phyloP scores from a whole-genome alignment of 2,888 invertebrate species.

The Drosophila yooni region DNA sequence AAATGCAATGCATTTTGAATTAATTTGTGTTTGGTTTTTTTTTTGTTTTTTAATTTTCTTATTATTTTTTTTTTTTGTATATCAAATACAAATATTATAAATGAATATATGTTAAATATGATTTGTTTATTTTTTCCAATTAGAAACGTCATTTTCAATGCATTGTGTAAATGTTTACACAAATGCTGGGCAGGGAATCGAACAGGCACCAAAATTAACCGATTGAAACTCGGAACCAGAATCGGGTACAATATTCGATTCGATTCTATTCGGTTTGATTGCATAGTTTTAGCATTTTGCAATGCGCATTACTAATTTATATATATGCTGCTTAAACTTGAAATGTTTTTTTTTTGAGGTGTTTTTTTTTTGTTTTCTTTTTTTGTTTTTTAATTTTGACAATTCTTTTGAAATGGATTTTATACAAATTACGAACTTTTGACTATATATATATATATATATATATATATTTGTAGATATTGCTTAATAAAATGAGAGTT shows the following conservation, averaged over 20 bases:
- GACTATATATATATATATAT: neutral
- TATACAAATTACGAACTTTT: neutral
- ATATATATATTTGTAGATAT: neutral
- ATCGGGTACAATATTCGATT: neutral
- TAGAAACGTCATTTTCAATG: neutral
- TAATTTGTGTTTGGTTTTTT: neutral
- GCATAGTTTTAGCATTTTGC: neutral
- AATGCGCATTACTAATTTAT: neutral
- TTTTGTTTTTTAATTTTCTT: neutral
- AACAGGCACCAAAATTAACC: neutral
- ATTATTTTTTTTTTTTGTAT: neutral
- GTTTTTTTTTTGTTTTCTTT: neutral
- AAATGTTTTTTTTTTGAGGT: neutral
- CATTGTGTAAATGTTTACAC: neutral
- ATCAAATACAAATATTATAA: neutral
- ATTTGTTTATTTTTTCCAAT: neutral
- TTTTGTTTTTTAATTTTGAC: neutral
- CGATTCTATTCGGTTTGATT: neutral
- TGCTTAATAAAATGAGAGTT: neutral
- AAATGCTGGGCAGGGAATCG: neutral
- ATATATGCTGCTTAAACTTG: neutral
- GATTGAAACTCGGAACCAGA: neutral
- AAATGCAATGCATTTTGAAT: neutral
- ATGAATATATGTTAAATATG: neutral
- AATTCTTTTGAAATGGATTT: neutral